Evolutionary conservation across 2,113 vertebrate genomes (phyloP).

Genomic region (Puma concolor): DNA sequence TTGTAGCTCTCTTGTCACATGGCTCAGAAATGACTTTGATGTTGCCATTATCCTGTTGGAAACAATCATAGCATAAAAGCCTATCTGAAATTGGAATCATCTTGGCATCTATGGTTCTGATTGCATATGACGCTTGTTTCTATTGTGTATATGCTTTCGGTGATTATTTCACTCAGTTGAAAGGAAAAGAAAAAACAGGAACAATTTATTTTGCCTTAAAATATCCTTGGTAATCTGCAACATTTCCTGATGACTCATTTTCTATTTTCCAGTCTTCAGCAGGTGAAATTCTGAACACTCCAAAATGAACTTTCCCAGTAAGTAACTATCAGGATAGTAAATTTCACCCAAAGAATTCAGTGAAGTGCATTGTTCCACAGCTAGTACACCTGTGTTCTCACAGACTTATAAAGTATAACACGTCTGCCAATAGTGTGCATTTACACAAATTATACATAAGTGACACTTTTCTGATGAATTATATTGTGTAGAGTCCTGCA

Average conservation of each 20-base stretch:
- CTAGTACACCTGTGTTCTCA: background rate
- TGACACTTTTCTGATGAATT: background rate
- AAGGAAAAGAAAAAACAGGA: background rate
- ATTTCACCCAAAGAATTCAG: background rate
- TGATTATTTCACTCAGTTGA: background rate
- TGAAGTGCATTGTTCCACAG: background rate
- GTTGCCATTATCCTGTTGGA: background rate
- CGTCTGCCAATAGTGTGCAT: background rate
- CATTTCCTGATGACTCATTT: constrained; percentile 22
- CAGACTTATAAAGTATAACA: background rate
- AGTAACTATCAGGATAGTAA: background rate
- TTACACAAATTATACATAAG: background rate
- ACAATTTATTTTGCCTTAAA: background rate
- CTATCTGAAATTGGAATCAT: constrained; percentile 62
- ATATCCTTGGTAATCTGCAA: background rate
- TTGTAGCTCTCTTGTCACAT: background rate
- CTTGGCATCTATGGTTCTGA: constrained; percentile 21
- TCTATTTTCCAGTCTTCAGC: background rate
- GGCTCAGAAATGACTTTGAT: background rate
- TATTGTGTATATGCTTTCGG: background rate
- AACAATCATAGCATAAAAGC: background rate
- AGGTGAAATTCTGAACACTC: background rate
- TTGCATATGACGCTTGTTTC: background rate
- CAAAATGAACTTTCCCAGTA: background rate
- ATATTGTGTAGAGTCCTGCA: background rate